Evolutionary conservation across 2,113 vertebrate genomes (phyloP).

Genomic region (Campylomormyrus tamandua): DNA sequence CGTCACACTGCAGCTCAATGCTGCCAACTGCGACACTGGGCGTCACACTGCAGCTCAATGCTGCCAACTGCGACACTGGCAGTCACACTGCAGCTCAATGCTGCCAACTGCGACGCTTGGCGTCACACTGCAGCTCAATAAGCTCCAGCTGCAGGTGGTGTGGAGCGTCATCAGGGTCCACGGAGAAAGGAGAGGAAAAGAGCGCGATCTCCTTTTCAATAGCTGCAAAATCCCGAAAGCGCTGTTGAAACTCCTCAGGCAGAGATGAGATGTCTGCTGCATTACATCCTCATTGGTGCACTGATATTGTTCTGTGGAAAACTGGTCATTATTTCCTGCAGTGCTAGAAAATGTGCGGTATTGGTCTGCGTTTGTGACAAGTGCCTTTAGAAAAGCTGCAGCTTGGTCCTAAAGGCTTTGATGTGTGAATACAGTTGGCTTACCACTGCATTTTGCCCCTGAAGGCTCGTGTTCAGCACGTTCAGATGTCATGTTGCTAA

Average conservation of each 20-base stretch:
- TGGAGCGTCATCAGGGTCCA: conserved; percentile 12
- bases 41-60: background rate
- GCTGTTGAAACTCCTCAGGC: conserved; percentile 18
- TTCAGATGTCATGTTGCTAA: too few species aligned
- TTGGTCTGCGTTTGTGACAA: too few species aligned
- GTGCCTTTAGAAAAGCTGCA: too few species aligned
- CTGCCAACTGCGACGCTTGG: too few species aligned
- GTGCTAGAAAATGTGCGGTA: background rate
- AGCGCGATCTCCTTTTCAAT: conserved; percentile 32
- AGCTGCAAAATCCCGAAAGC: conserved; percentile 9
- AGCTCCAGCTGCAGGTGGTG: conserved; percentile 30
- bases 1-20: conserved; percentile 26
- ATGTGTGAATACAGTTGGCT: too few species aligned
- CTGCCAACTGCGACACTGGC: background rate
- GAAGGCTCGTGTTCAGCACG: too few species aligned
- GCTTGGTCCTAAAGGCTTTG: too few species aligned
- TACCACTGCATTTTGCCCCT: too few species aligned
- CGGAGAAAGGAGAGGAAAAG: conserved; percentile 24
- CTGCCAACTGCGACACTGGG: too few species aligned
- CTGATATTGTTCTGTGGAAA: conserved; percentile 28
- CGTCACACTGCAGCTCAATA: conserved; percentile 1
- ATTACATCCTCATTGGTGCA: conserved; percentile 27
- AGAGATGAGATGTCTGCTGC: conserved; percentile 28
- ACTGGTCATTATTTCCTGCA: conserved; percentile 30
- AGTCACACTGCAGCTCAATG: conserved; percentile 26